phyloP scores from a whole-genome alignment of 2,797 vertebrate genomes.

The Coranthus polyacanthus region DNA sequence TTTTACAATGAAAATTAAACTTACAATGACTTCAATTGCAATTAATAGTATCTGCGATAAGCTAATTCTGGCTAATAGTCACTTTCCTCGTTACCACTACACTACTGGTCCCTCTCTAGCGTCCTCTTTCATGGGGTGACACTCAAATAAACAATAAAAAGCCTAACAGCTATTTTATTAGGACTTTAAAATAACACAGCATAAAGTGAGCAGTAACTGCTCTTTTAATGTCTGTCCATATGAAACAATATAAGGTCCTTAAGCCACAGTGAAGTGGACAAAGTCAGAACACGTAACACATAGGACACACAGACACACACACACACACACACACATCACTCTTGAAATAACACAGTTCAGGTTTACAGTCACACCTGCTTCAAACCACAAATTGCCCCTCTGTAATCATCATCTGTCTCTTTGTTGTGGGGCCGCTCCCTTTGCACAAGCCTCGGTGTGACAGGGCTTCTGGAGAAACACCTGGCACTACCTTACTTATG shows the following conservation, averaged over 20 bases:
- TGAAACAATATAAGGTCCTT: not conserved
- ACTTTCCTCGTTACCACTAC: not conserved
- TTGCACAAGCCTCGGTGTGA: slow-evolving; percentile 6
- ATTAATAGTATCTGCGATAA: not conserved
- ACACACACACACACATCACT: slow-evolving; percentile 5
- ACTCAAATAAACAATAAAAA: not conserved
- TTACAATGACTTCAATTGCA: no score
- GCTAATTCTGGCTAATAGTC: not conserved
- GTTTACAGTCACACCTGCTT: slow-evolving; percentile 51
- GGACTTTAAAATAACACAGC: slow-evolving; percentile 1
- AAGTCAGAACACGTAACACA: not conserved
- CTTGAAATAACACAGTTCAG: slow-evolving; percentile 36
- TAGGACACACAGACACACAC: slow-evolving; percentile 10
- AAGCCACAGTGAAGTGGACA: not conserved
- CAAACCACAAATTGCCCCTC: slow-evolving; percentile 31
- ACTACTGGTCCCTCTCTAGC: not conserved
- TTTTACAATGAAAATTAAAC: no score
- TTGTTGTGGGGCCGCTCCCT: slow-evolving; percentile 5
- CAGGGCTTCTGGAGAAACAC: slow-evolving; percentile 35
- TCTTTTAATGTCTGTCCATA: not conserved
- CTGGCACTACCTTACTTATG: slow-evolving; percentile 34
- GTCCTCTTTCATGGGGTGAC: not conserved
- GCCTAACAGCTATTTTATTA: not conserved
- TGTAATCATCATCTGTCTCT: slow-evolving; percentile 47
- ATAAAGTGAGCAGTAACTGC: not conserved